These are phyloP conservation scores for Orthosia gracilis DNA, from an alignment of 2,888 invertebrate species.

Conservation along the genomic window DNA sequence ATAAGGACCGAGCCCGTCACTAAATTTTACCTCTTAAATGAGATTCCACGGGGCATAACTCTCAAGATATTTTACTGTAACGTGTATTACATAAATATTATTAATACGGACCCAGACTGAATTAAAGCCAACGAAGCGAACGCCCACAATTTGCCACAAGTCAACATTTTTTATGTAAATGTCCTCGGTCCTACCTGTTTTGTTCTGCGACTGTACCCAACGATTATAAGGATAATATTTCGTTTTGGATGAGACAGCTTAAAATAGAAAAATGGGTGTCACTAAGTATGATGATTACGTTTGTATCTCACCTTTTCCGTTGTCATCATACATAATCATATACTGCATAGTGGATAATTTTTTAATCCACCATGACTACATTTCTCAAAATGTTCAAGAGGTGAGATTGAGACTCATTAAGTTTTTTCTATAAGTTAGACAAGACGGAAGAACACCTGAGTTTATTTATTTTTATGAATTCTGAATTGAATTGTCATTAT, in stretches of 20 bases:
- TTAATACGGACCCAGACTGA: constrained; percentile 74
- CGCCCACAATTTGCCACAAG: constrained; percentile 78
- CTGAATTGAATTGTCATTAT: not conserved
- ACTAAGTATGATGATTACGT: constrained; percentile 1
- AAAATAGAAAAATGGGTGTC: constrained; percentile 17
- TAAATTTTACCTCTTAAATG: constrained; percentile 65
- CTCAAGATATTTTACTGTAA: constrained; percentile 68
- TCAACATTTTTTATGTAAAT: constrained; percentile 80
- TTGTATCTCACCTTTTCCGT: not conserved
- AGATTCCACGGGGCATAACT: constrained; percentile 68
- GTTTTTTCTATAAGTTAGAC: not conserved
- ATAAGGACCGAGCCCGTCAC: constrained; percentile 46
- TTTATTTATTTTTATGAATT: too few relatives aligned
- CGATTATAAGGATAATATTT: constrained; percentile 48
- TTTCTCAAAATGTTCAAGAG: not conserved
- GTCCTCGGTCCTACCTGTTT: constrained; percentile 67
- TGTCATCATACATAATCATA: not conserved
- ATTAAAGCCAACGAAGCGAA: constrained; percentile 78
- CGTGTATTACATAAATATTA: constrained; percentile 75
- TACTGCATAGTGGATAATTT: not conserved
- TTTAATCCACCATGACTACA: not conserved
- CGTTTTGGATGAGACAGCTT: constrained; percentile 26
- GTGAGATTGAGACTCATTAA: not conserved
- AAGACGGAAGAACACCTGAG: too few relatives aligned
- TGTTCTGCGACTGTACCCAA: constrained; percentile 48